A percentile compares a stretch with the other conserved stretches of the same genome.
Conservation (phyloP, 2,113 vertebrate species). For the Hemicordylus capensis region DNA sequence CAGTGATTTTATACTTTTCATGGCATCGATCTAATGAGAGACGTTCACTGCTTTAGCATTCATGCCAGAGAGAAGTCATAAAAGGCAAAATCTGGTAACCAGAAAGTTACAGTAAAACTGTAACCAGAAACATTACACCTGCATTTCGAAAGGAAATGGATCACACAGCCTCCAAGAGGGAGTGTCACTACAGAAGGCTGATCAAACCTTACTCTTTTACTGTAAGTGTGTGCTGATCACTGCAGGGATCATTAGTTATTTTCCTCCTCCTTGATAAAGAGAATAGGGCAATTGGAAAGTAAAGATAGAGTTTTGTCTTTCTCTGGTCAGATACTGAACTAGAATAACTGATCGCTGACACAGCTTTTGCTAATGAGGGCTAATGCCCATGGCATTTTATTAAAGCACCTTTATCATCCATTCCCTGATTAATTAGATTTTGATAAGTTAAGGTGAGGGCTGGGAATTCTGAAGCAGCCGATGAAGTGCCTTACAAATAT, state of each 20-base stretch:
- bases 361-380: constrained; percentile 51
- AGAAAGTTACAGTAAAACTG: too few relatives aligned
- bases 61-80: not conserved
- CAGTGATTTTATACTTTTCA: constrained; percentile 42
- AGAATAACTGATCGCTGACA: constrained; percentile 28
- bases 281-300: constrained; percentile 26
- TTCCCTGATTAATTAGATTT: constrained; percentile 9
- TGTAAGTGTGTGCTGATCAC: not conserved
- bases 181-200: not conserved
- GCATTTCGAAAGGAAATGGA: not conserved
- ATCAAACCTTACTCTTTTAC: constrained; percentile 23
- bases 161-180: not conserved
- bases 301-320: constrained; percentile 29
- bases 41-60: constrained; percentile 35
- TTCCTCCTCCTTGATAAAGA: constrained; percentile 17
- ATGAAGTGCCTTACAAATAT: constrained; percentile 9
- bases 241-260: not conserved
- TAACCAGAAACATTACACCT: too few relatives aligned
- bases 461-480: not conserved
- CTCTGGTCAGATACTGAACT: constrained; percentile 32
- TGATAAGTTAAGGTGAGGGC: constrained; percentile 14
- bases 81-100: not conserved
- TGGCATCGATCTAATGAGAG: constrained; percentile 30
- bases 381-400: constrained; percentile 41
- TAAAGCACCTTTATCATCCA: constrained; percentile 9